phyloP scores from a whole-genome alignment of 2,113 vertebrate species.

The Terrapene triunguis region DNA sequence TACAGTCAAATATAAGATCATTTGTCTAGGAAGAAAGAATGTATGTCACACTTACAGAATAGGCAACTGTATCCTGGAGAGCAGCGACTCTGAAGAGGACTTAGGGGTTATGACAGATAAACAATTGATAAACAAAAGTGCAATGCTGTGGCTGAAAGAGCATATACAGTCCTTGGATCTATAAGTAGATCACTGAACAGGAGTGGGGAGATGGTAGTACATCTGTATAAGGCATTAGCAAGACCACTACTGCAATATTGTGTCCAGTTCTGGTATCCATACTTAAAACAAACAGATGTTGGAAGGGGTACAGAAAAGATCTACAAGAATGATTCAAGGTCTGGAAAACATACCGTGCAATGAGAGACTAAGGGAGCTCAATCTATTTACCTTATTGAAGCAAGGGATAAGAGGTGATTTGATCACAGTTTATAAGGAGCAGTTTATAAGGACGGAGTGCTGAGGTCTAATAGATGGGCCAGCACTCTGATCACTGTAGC shows the following conservation, averaged over 20 bases:
- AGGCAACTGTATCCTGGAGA: neutral
- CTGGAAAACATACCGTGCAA: conserved; percentile 11
- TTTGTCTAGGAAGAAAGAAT: too few species aligned
- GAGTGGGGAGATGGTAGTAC: neutral
- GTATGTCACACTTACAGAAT: too few species aligned
- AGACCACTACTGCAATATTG: neutral
- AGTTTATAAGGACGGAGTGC: too few species aligned
- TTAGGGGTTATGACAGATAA: too few species aligned
- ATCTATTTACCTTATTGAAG: neutral
- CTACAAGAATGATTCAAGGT: neutral
- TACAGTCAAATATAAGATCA: neutral
- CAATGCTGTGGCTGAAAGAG: neutral
- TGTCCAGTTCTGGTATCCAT: neutral
- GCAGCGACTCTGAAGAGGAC: neutral
- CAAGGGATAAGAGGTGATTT: neutral
- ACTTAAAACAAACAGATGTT: neutral
- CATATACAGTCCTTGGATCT: neutral
- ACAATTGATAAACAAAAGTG: too few species aligned
- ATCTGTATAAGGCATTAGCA: neutral
- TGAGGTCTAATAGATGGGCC: too few species aligned
- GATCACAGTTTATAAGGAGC: neutral
- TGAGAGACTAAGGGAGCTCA: accelerated
- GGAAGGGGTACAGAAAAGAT: conserved; percentile 17
- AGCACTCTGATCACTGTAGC: too few species aligned
- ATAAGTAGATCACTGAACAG: neutral